Evolutionary conservation across 1,140 invertebrate genomes (phyloP).

Genomic region (Ostrea edulis): DNA sequence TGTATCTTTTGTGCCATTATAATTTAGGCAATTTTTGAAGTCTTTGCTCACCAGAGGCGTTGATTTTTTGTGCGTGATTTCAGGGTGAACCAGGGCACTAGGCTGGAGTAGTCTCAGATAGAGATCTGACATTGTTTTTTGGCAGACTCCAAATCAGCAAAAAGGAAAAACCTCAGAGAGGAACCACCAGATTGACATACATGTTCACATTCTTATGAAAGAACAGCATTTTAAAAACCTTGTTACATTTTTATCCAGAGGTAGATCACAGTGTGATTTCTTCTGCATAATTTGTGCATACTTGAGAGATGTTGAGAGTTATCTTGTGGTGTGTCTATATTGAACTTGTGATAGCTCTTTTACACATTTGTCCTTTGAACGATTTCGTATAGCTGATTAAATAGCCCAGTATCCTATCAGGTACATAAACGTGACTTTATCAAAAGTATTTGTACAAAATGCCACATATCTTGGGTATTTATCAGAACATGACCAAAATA

Average conservation of each 20-base stretch:
- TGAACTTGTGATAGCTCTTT: slow-evolving; percentile 15
- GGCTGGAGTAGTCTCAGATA: neutral
- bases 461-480: slow-evolving; percentile 5
- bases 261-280: neutral
- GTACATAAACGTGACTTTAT: slow-evolving; percentile 13
- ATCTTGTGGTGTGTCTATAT: neutral
- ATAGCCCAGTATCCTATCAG: slow-evolving; percentile 21
- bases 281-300: neutral
- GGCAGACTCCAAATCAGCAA: neutral
- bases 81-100: neutral
- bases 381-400: neutral
- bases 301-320: slow-evolving; percentile 1
- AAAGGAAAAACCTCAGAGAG: neutral
- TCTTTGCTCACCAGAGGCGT: neutral
- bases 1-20: slow-evolving; percentile 5
- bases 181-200: slow-evolving; percentile 1
- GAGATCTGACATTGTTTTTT: slow-evolving; percentile 7
- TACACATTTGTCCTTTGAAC: neutral
- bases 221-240: neutral
- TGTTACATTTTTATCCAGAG: slow-evolving; percentile 3
- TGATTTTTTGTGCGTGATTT: slow-evolving; percentile 12
- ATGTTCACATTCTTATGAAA: neutral
- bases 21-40: neutral
- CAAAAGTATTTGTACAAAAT: slow-evolving; percentile 16
- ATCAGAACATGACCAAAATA: neutral